These are phyloP conservation scores for Ceratina japonica DNA, from an alignment of 1,140 invertebrate species.

Conservation along the genomic window DNA sequence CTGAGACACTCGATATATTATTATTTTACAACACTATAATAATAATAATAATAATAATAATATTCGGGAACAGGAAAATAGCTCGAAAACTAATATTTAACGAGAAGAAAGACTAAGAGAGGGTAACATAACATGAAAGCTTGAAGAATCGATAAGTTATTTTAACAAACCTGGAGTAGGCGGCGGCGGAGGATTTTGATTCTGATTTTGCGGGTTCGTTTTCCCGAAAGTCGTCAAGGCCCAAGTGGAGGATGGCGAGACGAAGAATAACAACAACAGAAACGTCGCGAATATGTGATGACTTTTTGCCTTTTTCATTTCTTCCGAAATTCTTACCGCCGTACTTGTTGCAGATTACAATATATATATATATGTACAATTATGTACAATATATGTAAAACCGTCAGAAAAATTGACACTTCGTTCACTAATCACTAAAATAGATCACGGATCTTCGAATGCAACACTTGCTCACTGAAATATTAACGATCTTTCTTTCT, in stretches of 20 bases:
- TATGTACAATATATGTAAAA: neutral
- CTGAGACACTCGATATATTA: no score
- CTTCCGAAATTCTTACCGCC: neutral
- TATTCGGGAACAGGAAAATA: no score
- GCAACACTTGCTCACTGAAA: no score
- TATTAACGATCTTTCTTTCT: no score
- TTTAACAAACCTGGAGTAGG: slow-evolving; percentile 77
- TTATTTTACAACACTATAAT: no score
- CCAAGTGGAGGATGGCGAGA: slow-evolving; percentile 78
- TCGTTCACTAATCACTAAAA: slow-evolving; percentile 30
- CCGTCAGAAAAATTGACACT: slow-evolving; percentile 28
- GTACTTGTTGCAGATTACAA: neutral
- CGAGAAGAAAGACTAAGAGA: no score
- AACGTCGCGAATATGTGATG: slow-evolving; percentile 62
- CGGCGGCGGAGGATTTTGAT: slow-evolving; percentile 80
- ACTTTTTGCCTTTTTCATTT: slow-evolving; percentile 64
- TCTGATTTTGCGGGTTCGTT: slow-evolving; percentile 79
- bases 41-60: no score
- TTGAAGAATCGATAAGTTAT: neutral
- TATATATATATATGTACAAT: no score
- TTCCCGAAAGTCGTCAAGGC: slow-evolving; percentile 86
- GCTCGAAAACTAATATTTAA: neutral
- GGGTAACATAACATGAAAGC: neutral
- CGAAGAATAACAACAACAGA: slow-evolving; percentile 61
- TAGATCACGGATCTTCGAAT: no score